Evolutionary conservation across 2,888 invertebrate species (phyloP), one percentile per base, ranked within the genome.

Genomic region (Epinotia demarniana): DNA sequence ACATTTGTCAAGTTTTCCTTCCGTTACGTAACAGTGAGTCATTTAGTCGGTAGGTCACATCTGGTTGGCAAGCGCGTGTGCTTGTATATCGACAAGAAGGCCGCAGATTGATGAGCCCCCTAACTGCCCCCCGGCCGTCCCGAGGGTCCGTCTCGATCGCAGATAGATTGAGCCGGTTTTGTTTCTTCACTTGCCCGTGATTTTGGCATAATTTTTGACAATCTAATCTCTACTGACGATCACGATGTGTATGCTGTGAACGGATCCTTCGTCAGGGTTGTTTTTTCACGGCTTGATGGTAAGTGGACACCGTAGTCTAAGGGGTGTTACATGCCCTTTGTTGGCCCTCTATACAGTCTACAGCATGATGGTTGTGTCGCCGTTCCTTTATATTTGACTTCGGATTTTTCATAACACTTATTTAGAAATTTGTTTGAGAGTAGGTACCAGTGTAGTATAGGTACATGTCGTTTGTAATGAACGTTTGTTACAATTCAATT

Each of bases 61-160:
- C 89, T 91, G 91, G 88, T 86, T 82, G 82, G 83, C 81, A 84
- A 83, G 80, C 82, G 86, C 88, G 89, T 90, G 89, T 90, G 87
- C 89, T 88, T 83, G 88, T 87, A 86, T 87, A 90, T 91, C 90
- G 90, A 89, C 89, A 87, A 84, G 87, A 86, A 89, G 86, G 85
- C 81, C 82, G 83, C 86, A 92, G 92, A 92, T 92, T 92, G 92
- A 92, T 92, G 92, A 86, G 85, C 73, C 79, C 73, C 76, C 80
- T 79, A 81, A 78, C 81, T 81, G 82, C 76, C 80, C 77, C 81
- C 68, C 75, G 76, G 53, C 73, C 78, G 79, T 79, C 84, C 78
- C 75, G 84, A 83, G 82, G 80, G 80, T 79, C 77, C 79, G 12
- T 27, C 66, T 77, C 82, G 82, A 85, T 84, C 81, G 84, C 85